A percentile compares a stretch with the other conserved stretches of the same genome.
phyloP scores from a whole-genome alignment of 37 sponge, comb jelly and placozoan species.

The Petrosia ficiformis region DNA sequence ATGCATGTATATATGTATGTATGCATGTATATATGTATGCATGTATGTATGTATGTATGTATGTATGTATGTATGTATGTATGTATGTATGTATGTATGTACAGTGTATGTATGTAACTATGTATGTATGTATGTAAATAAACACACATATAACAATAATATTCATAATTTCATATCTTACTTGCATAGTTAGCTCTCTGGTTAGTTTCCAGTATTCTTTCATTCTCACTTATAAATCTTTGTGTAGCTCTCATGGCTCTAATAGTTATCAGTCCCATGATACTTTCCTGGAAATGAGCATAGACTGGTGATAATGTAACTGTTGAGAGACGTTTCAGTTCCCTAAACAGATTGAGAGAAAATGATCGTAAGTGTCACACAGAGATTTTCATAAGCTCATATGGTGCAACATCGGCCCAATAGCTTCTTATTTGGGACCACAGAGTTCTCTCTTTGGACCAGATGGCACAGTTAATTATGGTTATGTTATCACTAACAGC shows the following conservation, averaged over 20 bases:
- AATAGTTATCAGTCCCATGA: constrained; percentile 76
- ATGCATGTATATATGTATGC: background rate
- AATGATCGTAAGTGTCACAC: background rate
- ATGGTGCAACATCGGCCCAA: background rate
- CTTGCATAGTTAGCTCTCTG: constrained; percentile 89
- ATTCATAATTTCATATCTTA: too few species aligned
- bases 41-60: background rate
- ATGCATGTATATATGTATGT: background rate
- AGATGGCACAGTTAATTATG: too few species aligned
- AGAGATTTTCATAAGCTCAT: too few species aligned
- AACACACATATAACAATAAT: background rate
- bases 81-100: too few species aligned
- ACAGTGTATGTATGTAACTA: too few species aligned
- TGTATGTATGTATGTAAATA: too few species aligned
- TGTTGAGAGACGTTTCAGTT: constrained; percentile 91
- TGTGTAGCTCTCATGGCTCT: constrained; percentile 66
- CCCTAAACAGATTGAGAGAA: constrained; percentile 42
- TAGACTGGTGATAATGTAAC: constrained; percentile 94
- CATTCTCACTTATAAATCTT: constrained; percentile 76
- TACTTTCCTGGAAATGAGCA: constrained; percentile 93
- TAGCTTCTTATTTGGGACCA: too few species aligned
- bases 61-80: background rate
- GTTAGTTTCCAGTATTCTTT: constrained; percentile 66
- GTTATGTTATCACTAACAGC: too few species aligned
- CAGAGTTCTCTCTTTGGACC: too few species aligned